Evolutionary conservation across 1,140 invertebrate species (phyloP).

Genomic region (Lepidotrigona ventralis): DNA sequence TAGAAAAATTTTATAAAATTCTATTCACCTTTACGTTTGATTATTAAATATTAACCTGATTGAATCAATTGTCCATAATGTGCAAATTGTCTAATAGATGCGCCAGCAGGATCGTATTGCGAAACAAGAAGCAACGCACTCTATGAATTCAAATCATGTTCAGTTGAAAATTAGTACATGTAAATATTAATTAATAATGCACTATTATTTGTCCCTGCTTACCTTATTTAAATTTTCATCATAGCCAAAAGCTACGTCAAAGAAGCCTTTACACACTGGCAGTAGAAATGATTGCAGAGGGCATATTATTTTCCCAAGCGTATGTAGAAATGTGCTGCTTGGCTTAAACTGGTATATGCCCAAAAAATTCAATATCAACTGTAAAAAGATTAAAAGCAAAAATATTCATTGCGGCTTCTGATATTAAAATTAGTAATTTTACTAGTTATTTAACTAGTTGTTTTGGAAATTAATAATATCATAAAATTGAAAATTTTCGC

Average conservation of each 20-base stretch:
- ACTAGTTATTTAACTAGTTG: no score
- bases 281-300: conserved; percentile 76
- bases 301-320: conserved; percentile 79
- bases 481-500: no score
- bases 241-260: conserved; percentile 82
- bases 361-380: conserved; percentile 65
- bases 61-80: no score
- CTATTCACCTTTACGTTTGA: no score
- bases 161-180: neutral
- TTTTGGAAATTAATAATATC: no score
- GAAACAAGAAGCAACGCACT: conserved; percentile 66
- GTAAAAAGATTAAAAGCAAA: no score
- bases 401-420: neutral
- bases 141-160: conserved; percentile 71
- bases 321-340: conserved; percentile 67
- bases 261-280: conserved; percentile 81
- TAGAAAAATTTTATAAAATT: neutral
- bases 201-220: neutral
- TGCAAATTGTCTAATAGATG: no score
- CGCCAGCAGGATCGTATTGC: no score
- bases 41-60: conserved; percentile 6
- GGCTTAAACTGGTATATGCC: conserved; percentile 82
- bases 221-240: conserved; percentile 76
- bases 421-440: no score
- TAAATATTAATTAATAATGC: neutral